Evolutionary conservation across 2,113 vertebrate species (phyloP).

Genomic region (Notarius lentiginosus): DNA sequence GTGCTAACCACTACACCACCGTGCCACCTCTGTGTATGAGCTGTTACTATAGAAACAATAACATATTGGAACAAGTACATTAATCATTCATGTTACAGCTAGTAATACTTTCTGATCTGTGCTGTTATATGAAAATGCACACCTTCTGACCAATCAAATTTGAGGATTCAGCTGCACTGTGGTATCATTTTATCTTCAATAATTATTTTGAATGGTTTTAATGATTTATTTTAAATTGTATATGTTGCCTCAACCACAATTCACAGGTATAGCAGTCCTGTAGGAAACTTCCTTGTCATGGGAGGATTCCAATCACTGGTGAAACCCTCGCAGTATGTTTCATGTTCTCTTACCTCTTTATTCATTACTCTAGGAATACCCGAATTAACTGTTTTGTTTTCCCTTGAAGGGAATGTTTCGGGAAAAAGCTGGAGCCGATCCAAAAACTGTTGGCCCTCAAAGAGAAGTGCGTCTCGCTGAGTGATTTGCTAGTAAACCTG

Average conservation of each 20-base stretch:
- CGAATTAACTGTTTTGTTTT: background rate
- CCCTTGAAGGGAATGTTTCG: constrained; percentile 80
- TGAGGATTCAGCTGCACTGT: background rate
- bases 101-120: background rate
- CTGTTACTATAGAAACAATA: background rate
- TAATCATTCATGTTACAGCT: background rate
- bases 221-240: background rate
- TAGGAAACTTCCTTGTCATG: constrained; percentile 92
- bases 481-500: constrained; percentile 78
- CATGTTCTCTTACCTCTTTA: background rate
- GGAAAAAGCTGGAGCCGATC: constrained; percentile 78
- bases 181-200: background rate
- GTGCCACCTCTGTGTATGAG: no score
- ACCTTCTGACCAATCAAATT: background rate
- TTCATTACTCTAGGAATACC: background rate
- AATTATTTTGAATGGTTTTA: no score
- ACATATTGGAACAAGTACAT: background rate
- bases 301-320: constrained; percentile 87
- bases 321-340: constrained; percentile 87
- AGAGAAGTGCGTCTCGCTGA: constrained; percentile 69
- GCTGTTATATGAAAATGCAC: background rate
- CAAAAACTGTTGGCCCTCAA: constrained; percentile 76
- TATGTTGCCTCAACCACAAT: background rate
- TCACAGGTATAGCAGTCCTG: constrained; percentile 81
- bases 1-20: no score